These are phyloP conservation scores for Sepioteuthis lessoniana DNA, from an alignment of 2,888 invertebrate species.

Conservation along the genomic window DNA sequence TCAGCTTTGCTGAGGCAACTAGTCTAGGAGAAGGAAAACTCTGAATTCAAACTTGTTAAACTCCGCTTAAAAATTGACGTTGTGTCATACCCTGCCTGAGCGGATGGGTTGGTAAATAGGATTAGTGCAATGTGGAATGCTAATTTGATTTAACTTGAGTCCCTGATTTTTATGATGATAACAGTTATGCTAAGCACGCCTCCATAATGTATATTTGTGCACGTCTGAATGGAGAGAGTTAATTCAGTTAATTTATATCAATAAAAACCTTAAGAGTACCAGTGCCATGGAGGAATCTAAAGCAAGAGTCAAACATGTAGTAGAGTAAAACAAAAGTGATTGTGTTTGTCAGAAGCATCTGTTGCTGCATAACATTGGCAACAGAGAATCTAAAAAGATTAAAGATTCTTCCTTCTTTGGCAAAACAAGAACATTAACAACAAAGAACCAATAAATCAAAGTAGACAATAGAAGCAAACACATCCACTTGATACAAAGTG, in stretches of 20 bases:
- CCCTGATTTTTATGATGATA: no score
- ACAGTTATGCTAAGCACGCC: no score
- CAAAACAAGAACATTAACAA: constrained; percentile 4
- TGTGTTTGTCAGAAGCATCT: background rate
- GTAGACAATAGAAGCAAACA: background rate
- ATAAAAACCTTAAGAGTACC: no score
- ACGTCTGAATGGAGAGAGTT: background rate
- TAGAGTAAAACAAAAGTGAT: background rate
- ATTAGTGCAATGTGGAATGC: no score
- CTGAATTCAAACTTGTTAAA: no score
- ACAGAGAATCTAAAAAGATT: background rate
- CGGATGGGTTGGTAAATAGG: no score
- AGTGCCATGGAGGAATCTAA: background rate
- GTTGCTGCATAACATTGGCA: background rate
- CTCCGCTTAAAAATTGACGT: no score
- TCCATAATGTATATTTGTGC: no score
- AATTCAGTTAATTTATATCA: background rate
- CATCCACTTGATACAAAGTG: background rate
- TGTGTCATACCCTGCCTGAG: no score
- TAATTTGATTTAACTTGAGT: no score
- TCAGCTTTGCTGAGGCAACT: no score
- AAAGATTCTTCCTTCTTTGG: background rate
- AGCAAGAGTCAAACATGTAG: background rate
- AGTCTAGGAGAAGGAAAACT: no score
- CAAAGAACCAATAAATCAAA: background rate